These are phyloP conservation scores for Thereva nobilitata DNA, from an alignment of 2,888 invertebrate species.

Conservation along the genomic window DNA sequence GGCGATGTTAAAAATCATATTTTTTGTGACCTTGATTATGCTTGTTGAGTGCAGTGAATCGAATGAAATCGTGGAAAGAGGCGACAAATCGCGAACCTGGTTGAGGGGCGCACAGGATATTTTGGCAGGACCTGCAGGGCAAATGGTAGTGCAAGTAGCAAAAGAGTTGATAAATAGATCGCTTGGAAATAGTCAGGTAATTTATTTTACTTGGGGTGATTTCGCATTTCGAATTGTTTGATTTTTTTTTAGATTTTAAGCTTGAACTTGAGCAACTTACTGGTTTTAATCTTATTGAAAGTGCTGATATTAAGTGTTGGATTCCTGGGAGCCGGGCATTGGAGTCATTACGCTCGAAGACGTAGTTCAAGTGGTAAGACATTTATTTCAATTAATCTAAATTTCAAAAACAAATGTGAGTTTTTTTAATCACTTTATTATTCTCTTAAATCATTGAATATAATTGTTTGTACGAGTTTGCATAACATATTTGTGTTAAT, in stretches of 20 bases:
- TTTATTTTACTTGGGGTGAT: not conserved
- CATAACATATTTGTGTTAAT: too few species aligned
- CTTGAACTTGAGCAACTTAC: constrained; percentile 78
- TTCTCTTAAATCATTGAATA: too few species aligned
- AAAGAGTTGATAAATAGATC: constrained; percentile 72
- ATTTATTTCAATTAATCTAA: not conserved
- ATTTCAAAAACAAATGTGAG: not conserved
- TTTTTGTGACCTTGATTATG: not conserved
- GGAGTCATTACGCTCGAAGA: constrained; percentile 60
- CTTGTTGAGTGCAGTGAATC: constrained; percentile 1
- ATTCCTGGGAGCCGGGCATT: constrained; percentile 73
- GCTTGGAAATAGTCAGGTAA: constrained; percentile 70
- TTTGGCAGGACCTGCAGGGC: constrained; percentile 54
- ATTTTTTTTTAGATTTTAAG: constrained; percentile 71
- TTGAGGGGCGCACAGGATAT: constrained; percentile 52
- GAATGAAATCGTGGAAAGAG: constrained; percentile 17
- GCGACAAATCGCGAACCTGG: constrained; percentile 46
- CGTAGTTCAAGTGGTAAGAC: constrained; percentile 54
- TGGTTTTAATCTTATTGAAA: constrained; percentile 79
- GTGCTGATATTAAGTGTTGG: constrained; percentile 82
- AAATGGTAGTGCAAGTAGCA: constrained; percentile 60
- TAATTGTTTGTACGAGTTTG: too few species aligned
- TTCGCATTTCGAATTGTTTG: not conserved
- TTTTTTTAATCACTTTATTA: too few species aligned
- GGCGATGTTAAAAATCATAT: not conserved